phyloP scores from a whole-genome alignment of 2,113 vertebrate genomes.

The Eulemur rufifrons region DNA sequence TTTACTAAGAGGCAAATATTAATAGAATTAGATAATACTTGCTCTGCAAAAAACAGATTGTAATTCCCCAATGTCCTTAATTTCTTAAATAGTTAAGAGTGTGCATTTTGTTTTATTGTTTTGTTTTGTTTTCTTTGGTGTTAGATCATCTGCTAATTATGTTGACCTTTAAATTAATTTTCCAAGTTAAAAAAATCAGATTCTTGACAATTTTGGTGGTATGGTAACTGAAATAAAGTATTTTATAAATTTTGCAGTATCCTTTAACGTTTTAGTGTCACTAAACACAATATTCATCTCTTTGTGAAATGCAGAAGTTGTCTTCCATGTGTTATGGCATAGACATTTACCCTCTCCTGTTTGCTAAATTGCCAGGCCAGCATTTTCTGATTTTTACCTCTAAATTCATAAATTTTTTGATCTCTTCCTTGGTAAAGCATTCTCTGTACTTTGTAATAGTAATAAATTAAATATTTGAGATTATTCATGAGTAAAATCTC shows the following conservation, averaged over 20 bases:
- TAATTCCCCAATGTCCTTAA: not conserved
- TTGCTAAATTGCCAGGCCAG: not conserved
- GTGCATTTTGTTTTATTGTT: not conserved
- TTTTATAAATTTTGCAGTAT: not conserved
- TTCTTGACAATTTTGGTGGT: not conserved
- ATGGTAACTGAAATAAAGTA: not conserved
- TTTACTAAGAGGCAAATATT: not conserved
- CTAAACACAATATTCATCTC: not conserved
- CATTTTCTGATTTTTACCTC: not conserved
- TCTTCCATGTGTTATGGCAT: accelerated
- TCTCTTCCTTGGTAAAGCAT: not conserved
- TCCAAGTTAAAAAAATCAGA: not conserved
- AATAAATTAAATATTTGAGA: conserved; percentile 49
- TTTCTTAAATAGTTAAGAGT: not conserved
- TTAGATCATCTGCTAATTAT: not conserved
- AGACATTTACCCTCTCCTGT: not conserved
- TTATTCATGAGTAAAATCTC: not conserved
- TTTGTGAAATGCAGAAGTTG: accelerated
- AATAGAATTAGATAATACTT: not conserved
- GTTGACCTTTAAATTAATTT: not conserved
- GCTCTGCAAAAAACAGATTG: not conserved
- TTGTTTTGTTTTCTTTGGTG: not conserved
- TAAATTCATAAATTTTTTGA: not conserved
- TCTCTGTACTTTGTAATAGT: conserved; percentile 49
- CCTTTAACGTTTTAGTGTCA: not conserved